These are phyloP conservation scores for Rhea americana DNA, from an alignment of 2,113 vertebrate species.

Conservation along the genomic window DNA sequence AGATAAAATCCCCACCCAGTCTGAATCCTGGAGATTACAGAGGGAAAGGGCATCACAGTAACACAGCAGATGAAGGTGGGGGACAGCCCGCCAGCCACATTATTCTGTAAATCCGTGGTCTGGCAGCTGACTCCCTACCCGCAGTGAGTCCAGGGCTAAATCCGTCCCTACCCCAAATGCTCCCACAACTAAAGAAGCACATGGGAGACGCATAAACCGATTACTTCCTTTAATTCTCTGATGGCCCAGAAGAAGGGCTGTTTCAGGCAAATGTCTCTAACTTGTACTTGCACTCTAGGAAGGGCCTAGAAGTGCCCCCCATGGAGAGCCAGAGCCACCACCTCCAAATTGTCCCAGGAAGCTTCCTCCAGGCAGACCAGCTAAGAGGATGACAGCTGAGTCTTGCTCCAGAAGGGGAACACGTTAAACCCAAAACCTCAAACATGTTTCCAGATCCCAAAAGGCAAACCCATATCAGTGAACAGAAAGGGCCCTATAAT, in stretches of 20 bases:
- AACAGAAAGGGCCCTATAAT: not conserved
- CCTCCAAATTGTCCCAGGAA: not conserved
- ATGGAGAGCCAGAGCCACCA: no score
- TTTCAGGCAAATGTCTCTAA: not conserved
- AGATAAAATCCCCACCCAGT: no score
- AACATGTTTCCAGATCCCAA: fast-evolving
- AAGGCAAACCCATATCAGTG: not conserved
- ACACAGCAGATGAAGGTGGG: not conserved
- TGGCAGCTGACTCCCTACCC: not conserved
- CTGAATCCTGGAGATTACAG: not conserved
- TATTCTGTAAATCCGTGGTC: not conserved
- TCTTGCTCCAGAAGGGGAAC: not conserved
- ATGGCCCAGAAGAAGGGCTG: conserved; percentile 22
- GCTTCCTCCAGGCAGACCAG: not conserved
- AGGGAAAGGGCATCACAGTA: not conserved
- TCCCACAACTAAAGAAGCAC: not conserved
- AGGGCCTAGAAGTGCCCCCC: fast-evolving
- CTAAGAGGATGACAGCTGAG: not conserved
- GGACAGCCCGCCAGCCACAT: no score
- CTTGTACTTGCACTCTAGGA: fast-evolving
- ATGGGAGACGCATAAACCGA: not conserved
- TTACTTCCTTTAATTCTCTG: conserved; percentile 45
- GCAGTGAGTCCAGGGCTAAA: not conserved
- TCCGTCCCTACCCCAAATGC: not conserved
- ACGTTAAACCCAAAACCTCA: not conserved